Evolutionary conservation across 1,140 invertebrate genomes (phyloP), one percentile per base, ranked within the genome.

Genomic region (Choristoneura fumiferana): DNA sequence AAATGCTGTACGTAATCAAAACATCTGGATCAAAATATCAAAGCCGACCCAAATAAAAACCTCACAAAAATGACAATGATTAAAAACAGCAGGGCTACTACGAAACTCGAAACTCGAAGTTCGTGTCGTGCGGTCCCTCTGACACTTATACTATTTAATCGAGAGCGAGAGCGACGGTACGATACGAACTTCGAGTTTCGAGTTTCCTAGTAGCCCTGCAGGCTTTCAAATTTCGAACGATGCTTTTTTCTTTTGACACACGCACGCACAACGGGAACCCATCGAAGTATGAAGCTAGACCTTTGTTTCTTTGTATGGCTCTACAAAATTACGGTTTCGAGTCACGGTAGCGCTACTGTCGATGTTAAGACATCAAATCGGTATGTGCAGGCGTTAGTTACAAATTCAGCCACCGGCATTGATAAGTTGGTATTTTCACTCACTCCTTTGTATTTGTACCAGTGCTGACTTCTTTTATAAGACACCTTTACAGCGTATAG

Each of bases 271-370:
- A 49, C 43, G 43, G 43, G 17, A 12, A 49, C 22, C 18, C 43
- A 49, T 49, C 43, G 43, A 49, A 49, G 43, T n/a, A 33, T 49
- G 43, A 49, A 49, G n/a, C 40, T 29, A 17, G 4, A 12, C 43
- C 22, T 49, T 49, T 49, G 18, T 49, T 29, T 49, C 43, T 49
- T 49, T 49, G 43, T 49, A 14, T 29, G 12, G 1, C 18, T n/a
- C n/a, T 12, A 22, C 43, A 17, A 49, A 49, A 6, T 29, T 49
- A 40, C 4, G 2, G 2, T 6, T 29, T 29, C 22, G 6, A 29
- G 22, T 6, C 2, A 4, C 15, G 18, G 43, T 1, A 17, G 22
- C 18, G 43, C 43, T 29, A 10, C 5, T n/a, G n/a, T 15, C 9
- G 8, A 9, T 1, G 6, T n/a, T 0, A 10, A 29, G 6, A 29